A percentile compares a stretch with the other conserved stretches of the same genome.
phyloP scores from a whole-genome alignment of 1,140 invertebrate genomes.

The Cyclargus thomasi region DNA sequence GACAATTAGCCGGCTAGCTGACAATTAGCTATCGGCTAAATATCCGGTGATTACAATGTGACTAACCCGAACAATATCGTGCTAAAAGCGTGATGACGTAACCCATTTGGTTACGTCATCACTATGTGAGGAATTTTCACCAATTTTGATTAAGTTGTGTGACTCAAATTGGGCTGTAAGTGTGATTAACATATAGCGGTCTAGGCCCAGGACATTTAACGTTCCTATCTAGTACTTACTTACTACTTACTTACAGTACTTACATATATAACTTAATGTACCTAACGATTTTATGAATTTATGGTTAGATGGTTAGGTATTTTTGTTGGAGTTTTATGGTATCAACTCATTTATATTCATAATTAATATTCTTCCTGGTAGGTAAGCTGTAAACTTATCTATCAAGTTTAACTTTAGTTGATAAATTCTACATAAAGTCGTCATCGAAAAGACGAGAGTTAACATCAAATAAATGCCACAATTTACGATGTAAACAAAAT shows the following conservation, averaged over 20 bases:
- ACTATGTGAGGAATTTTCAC: background rate
- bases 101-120: background rate
- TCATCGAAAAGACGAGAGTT: background rate
- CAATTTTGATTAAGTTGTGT: background rate
- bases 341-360: too few relatives aligned
- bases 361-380: too few relatives aligned
- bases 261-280: too few relatives aligned
- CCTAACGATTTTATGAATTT: too few relatives aligned
- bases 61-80: background rate
- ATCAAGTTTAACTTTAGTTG: background rate
- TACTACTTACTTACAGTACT: too few relatives aligned
- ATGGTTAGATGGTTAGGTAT: too few relatives aligned
- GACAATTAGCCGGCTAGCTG: conserved; percentile 8
- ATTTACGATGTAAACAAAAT: background rate
- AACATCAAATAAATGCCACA: background rate
- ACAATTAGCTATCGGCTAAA: background rate
- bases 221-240: too few relatives aligned
- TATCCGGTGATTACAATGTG: background rate
- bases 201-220: too few relatives aligned
- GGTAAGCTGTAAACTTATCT: background rate
- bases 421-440: background rate
- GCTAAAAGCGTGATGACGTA: background rate
- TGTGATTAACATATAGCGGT: too few relatives aligned
- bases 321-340: too few relatives aligned
- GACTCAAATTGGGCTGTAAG: background rate